Conservation (phyloP, 2,888 invertebrate species). For the Frankliniella intonsa region DNA sequence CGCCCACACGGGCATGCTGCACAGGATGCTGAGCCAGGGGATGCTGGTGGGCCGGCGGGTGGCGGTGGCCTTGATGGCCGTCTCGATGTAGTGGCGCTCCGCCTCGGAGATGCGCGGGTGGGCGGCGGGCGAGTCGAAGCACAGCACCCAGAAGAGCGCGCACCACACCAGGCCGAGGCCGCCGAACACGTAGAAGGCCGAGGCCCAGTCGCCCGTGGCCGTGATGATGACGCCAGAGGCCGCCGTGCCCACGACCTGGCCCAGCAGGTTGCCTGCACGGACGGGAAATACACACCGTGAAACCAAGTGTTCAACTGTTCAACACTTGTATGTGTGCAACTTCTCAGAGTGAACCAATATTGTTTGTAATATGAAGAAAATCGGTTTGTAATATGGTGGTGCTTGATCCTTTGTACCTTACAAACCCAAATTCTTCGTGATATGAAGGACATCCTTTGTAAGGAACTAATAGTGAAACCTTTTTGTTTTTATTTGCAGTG, state of each 20-base stretch:
- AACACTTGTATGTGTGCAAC: too few relatives aligned
- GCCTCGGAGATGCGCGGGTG: slow-evolving; percentile 65
- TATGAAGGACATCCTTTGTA: too few relatives aligned
- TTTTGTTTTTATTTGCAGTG: too few relatives aligned
- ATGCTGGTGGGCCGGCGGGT: neutral
- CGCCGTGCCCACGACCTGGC: slow-evolving; percentile 12
- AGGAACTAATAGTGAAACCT: too few relatives aligned
- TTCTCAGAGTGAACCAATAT: too few relatives aligned
- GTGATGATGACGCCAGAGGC: neutral
- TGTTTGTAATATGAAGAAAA: too few relatives aligned
- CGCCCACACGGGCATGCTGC: neutral
- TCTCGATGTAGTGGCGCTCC: neutral
- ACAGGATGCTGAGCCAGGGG: neutral
- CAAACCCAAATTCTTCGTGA: too few relatives aligned
- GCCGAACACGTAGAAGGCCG: slow-evolving; percentile 55
- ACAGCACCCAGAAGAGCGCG: slow-evolving; percentile 46
- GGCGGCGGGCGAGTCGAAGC: slow-evolving; percentile 54
- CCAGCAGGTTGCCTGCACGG: neutral
- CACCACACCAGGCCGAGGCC: slow-evolving; percentile 52
- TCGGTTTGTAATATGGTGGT: too few relatives aligned
- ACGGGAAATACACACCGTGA: too few relatives aligned
- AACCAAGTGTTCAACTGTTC: too few relatives aligned
- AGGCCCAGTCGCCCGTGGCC: slow-evolving; percentile 49
- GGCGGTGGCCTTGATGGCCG: slow-evolving; percentile 5
- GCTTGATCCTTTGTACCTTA: too few relatives aligned